A percentile compares a stretch with the other conserved stretches of the same genome.
phyloP scores from a whole-genome alignment of 1,140 invertebrate species.

The Drosophila nigrodunni region DNA sequence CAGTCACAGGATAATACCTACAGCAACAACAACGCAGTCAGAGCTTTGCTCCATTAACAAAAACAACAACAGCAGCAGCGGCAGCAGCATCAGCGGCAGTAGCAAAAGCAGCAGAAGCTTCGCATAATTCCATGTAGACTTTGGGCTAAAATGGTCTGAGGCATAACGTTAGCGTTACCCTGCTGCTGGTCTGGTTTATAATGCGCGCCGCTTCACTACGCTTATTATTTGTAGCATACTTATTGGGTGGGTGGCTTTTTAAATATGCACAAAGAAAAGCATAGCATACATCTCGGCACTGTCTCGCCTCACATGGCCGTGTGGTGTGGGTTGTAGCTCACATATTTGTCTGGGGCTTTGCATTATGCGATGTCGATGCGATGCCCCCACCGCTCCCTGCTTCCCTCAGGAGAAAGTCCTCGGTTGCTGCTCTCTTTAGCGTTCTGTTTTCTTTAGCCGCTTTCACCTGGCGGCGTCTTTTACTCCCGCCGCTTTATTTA shows the following conservation, averaged over 20 bases:
- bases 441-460: constrained; percentile 33
- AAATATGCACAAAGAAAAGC: constrained; percentile 67
- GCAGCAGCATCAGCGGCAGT: constrained; percentile 9
- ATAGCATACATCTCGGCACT: constrained; percentile 36
- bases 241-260: constrained; percentile 60
- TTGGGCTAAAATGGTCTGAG: constrained; percentile 42
- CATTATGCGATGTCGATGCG: constrained; percentile 46
- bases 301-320: constrained; percentile 17
- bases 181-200: constrained; percentile 46
- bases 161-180: background rate
- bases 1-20: constrained; percentile 63
- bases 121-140: constrained; percentile 67
- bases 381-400: constrained; percentile 4
- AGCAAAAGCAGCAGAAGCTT: constrained; percentile 36
- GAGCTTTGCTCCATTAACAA: constrained; percentile 66
- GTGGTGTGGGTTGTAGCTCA: background rate
- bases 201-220: constrained; percentile 64
- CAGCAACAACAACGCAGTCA: constrained; percentile 28
- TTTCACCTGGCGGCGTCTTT: constrained; percentile 51
- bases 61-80: constrained; percentile 54
- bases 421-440: constrained; percentile 29
- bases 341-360: constrained; percentile 52
- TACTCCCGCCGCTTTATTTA: constrained; percentile 49
- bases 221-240: constrained; percentile 72
- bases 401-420: background rate